These are phyloP conservation scores for Sternotherus odoratus DNA, from an alignment of 2,797 vertebrate species.

Conservation along the genomic window DNA sequence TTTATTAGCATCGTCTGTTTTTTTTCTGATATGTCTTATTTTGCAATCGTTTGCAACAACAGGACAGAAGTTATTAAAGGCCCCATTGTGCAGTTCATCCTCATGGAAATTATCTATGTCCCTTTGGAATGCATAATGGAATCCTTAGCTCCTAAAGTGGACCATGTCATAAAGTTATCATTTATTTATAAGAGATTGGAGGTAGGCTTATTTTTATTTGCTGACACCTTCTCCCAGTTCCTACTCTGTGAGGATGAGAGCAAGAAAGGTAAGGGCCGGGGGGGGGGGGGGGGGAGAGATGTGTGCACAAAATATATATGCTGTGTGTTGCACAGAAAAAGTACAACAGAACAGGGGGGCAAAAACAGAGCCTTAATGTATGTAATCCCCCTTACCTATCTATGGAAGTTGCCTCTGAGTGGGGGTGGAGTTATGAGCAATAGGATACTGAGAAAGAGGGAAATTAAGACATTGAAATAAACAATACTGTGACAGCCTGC, in stretches of 20 bases:
- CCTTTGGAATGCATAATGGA: slow-evolving; percentile 8
- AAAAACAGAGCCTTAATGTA: background rate
- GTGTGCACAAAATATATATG: background rate
- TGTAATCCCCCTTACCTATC: accelerated
- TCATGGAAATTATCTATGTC: background rate
- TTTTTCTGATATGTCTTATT: accelerated
- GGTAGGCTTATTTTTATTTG: accelerated
- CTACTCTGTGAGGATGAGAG: accelerated
- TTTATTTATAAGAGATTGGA: accelerated
- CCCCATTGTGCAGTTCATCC: background rate
- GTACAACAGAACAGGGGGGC: background rate
- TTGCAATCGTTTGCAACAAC: background rate
- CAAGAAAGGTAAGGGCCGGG: background rate
- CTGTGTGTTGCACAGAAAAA: background rate
- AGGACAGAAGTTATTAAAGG: background rate
- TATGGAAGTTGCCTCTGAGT: background rate
- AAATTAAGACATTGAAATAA: slow-evolving; percentile 12
- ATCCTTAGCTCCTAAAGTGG: background rate
- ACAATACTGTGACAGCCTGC: slow-evolving; percentile 3
- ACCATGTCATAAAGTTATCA: accelerated
- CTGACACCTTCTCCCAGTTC: background rate
- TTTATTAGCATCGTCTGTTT: background rate
- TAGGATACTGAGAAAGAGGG: background rate
- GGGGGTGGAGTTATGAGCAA: background rate
- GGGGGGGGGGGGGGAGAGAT: no score